Percentiles rank a stretch among this genome's conserved stretches.
phyloP scores from a whole-genome alignment of 1,140 invertebrate genomes.

The Harpegnathos saltator region DNA sequence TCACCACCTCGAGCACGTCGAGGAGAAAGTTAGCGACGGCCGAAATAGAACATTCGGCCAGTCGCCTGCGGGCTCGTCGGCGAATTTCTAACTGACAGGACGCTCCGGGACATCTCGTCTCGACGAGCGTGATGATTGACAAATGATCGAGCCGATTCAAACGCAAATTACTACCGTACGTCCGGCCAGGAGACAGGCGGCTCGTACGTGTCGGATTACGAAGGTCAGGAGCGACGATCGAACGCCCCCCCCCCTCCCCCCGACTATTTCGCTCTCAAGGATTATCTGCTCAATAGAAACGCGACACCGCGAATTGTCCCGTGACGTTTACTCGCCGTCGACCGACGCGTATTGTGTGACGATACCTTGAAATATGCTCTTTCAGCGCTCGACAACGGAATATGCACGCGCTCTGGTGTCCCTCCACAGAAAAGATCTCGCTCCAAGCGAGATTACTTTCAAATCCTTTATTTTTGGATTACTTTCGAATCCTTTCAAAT shows the following conservation, averaged over 20 bases:
- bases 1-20: no score
- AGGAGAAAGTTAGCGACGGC: neutral
- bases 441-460: neutral
- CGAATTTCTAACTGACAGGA: neutral
- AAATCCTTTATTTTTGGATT: no score
- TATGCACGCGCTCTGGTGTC: no score
- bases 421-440: neutral
- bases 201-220: constrained; percentile 43
- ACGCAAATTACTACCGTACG: constrained; percentile 46
- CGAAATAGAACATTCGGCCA: constrained; percentile 5
- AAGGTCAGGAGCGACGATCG: constrained; percentile 35
- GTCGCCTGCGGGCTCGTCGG: neutral
- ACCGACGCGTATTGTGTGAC: neutral
- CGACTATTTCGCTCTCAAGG: constrained; percentile 31
- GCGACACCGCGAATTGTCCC: constrained; percentile 15
- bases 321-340: neutral
- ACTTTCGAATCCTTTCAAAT: no score
- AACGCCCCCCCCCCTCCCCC: no score
- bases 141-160: constrained; percentile 42
- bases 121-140: constrained; percentile 26
- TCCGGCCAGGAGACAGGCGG: constrained; percentile 6
- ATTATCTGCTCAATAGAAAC: constrained; percentile 59
- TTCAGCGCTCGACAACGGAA: neutral
- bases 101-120: neutral
- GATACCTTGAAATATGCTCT: neutral